Evolutionary conservation across 1,140 invertebrate genomes (phyloP).

Genomic region (Aphelinus atriplicis): DNA sequence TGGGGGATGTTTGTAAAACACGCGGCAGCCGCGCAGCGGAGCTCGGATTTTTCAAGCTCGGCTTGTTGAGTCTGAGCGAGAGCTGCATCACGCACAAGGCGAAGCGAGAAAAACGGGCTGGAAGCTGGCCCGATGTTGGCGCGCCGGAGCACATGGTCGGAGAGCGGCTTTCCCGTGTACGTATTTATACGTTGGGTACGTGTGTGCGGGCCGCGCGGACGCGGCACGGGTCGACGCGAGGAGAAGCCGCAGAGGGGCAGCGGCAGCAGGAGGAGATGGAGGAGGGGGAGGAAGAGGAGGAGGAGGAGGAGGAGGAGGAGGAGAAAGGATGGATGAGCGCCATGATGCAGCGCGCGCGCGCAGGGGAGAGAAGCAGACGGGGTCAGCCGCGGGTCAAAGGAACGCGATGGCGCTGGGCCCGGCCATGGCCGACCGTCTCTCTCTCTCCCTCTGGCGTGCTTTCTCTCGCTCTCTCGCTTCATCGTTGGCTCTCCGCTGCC

Average conservation of each 20-base stretch:
- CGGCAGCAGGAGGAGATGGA: neutral
- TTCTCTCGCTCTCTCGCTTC: constrained; percentile 17
- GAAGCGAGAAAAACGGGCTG: no score
- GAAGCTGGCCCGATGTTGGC: no score
- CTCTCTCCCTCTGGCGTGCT: neutral
- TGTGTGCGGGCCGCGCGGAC: no score
- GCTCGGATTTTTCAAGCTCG: no score
- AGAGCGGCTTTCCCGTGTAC: no score
- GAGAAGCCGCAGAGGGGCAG: neutral
- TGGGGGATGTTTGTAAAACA: no score
- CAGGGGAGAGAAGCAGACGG: constrained; percentile 27
- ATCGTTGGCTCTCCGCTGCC: neutral
- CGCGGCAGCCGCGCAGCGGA: no score
- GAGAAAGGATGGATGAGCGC: neutral
- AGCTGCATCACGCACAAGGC: no score
- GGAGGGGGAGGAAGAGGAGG: constrained; percentile 26
- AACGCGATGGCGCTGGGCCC: constrained; percentile 50
- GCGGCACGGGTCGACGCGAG: neutral
- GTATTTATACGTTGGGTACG: no score
- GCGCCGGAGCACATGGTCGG: no score
- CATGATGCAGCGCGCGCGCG: neutral
- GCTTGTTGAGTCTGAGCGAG: constrained; percentile 1
- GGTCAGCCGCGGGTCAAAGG: constrained; percentile 57
- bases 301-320: constrained; percentile 8
- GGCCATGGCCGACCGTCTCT: constrained; percentile 45